Evolutionary conservation across 2,113 vertebrate species (phyloP).

Genomic region (Carassius gibelio): DNA sequence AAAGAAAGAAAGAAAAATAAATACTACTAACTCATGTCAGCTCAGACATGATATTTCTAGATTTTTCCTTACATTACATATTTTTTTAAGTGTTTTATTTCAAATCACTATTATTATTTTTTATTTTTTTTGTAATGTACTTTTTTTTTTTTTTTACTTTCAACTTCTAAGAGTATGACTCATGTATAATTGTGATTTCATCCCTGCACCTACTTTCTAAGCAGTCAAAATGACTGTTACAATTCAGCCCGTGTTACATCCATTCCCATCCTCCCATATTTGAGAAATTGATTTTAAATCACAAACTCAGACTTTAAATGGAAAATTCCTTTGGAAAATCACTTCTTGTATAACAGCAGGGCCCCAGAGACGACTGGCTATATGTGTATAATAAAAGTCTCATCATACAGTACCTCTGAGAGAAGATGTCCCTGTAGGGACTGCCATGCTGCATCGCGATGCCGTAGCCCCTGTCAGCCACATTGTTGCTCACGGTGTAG

Average conservation of each 20-base stretch:
- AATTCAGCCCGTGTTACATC: too few species aligned
- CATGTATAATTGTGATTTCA: background rate
- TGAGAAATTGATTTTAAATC: background rate
- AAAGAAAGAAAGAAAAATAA: too few species aligned
- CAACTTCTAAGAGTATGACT: too few species aligned
- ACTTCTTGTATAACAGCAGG: background rate
- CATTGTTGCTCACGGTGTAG: conserved; percentile 86
- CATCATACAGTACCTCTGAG: conserved; percentile 85
- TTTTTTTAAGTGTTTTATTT: too few species aligned
- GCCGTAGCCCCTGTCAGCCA: conserved; percentile 92
- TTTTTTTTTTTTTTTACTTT: too few species aligned
- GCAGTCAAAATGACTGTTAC: background rate
- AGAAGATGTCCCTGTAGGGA: conserved; percentile 95
- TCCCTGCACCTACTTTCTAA: background rate
- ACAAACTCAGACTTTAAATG: background rate
- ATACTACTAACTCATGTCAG: too few species aligned
- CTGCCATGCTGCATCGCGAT: conserved; percentile 97
- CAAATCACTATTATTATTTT: too few species aligned
- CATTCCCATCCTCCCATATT: background rate
- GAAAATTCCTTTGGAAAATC: background rate
- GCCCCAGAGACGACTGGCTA: background rate
- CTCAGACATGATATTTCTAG: background rate
- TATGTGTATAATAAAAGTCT: conserved; percentile 1
- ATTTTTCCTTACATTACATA: background rate
- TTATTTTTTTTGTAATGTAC: too few species aligned